Evolutionary conservation across 2,113 vertebrate species (phyloP).

Genomic region (Silurus meridionalis): DNA sequence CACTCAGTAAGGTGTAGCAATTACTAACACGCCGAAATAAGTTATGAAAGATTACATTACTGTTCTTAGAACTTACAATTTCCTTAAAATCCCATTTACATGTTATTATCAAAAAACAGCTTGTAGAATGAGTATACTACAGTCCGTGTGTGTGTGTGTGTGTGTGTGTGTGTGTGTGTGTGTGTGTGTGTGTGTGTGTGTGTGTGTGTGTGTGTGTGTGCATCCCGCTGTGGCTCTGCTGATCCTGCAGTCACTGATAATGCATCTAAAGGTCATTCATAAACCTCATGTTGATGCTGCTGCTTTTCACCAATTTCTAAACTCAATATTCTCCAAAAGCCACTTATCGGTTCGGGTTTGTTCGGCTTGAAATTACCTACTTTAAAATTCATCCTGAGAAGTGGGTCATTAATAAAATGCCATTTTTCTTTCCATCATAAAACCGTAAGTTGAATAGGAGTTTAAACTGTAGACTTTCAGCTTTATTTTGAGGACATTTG

Average conservation of each 20-base stretch:
- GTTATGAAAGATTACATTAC: not conserved
- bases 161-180: conserved; percentile 12
- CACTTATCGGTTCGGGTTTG: not conserved
- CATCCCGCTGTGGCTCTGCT: not conserved
- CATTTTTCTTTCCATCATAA: not conserved
- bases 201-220: conserved; percentile 11
- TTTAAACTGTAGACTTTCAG: not conserved
- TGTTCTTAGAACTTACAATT: too few relatives aligned
- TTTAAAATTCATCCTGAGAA: not conserved
- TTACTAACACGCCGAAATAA: too few relatives aligned
- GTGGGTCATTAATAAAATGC: not conserved
- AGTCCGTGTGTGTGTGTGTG: not conserved
- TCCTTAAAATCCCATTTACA: too few relatives aligned
- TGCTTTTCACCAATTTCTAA: not conserved
- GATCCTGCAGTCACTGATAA: conserved; percentile 58
- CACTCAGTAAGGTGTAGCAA: too few relatives aligned
- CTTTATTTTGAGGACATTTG: not conserved
- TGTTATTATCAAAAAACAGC: not conserved
- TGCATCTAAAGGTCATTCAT: conserved; percentile 66
- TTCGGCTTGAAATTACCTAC: not conserved
- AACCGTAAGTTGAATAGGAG: not conserved
- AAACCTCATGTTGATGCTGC: conserved; percentile 52
- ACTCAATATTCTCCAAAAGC: not conserved
- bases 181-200: conserved; percentile 1
- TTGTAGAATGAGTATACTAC: not conserved